These are phyloP conservation scores for Parnassius mnemosyne DNA, from an alignment of 2,888 invertebrate genomes.

Conservation along the genomic window DNA sequence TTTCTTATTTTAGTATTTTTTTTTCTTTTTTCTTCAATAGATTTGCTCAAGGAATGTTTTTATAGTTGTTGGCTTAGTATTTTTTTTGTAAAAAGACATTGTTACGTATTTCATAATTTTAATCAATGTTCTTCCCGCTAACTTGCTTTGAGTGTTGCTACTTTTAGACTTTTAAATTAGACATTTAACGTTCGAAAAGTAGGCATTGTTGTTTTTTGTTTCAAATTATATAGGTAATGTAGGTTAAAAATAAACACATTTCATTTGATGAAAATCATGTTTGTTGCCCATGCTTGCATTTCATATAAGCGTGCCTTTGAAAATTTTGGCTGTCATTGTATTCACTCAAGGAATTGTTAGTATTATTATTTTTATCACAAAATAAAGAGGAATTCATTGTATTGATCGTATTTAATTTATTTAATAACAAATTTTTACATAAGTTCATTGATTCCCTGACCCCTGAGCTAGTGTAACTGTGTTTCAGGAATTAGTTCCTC, in stretches of 20 bases:
- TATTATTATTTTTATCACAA: constrained; percentile 58
- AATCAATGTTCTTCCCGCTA: constrained; percentile 17
- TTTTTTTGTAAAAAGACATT: constrained; percentile 37
- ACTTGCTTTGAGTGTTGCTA: constrained; percentile 40
- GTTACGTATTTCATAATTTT: constrained; percentile 29
- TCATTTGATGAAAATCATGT: constrained; percentile 16
- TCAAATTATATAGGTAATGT: constrained; percentile 19
- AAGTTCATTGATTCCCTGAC: too few species aligned
- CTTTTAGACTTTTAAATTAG: constrained; percentile 33
- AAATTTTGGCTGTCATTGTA: constrained; percentile 49
- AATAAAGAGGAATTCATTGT: constrained; percentile 75
- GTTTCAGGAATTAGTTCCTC: too few species aligned
- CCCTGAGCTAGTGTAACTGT: too few species aligned
- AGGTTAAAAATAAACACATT: neutral
- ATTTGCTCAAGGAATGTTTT: constrained; percentile 70
- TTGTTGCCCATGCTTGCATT: constrained; percentile 29
- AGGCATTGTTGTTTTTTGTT: constrained; percentile 25
- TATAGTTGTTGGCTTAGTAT: constrained; percentile 43
- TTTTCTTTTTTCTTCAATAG: constrained; percentile 32
- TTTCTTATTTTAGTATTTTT: constrained; percentile 45
- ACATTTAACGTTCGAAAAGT: constrained; percentile 33
- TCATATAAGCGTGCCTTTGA: constrained; percentile 58
- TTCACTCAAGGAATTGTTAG: constrained; percentile 57
- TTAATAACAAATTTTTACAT: neutral
- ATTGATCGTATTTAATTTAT: constrained; percentile 29